These are phyloP conservation scores for Echinops telfairi DNA, from an alignment of 2,113 vertebrate genomes.

Conservation along the genomic window DNA sequence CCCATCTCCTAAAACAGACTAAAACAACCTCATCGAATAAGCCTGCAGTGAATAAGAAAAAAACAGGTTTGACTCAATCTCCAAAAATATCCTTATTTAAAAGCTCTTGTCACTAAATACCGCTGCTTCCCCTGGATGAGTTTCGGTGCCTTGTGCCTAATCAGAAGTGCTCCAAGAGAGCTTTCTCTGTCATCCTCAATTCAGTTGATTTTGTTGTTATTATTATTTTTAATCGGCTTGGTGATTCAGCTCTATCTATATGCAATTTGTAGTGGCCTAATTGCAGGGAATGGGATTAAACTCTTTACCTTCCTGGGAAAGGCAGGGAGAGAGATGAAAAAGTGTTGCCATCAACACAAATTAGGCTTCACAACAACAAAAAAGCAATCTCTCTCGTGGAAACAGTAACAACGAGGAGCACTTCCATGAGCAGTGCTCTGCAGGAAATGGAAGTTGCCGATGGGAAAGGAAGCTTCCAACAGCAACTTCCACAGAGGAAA, in stretches of 20 bases:
- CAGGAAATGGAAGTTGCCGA: neutral
- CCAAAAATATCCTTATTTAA: constrained; percentile 50
- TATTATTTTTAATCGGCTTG: constrained; percentile 54
- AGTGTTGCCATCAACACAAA: constrained; percentile 63
- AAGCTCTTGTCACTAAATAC: neutral
- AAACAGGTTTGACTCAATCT: neutral
- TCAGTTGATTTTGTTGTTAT: neutral
- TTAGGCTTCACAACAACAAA: neutral
- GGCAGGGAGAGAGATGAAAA: neutral
- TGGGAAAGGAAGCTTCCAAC: neutral
- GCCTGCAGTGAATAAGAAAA: constrained; percentile 8
- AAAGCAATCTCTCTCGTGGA: neutral
- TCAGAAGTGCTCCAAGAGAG: too few relatives aligned
- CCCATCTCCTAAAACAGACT: neutral
- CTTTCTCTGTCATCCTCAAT: constrained; percentile 53
- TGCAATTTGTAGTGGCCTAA: constrained; percentile 74
- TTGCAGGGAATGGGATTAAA: constrained; percentile 61
- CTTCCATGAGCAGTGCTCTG: neutral
- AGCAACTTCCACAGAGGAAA: neutral
- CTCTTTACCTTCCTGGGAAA: constrained; percentile 67
- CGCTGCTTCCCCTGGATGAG: constrained; percentile 47
- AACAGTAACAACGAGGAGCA: neutral
- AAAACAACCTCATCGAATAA: neutral
- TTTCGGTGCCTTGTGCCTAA: neutral
- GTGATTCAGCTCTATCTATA: constrained; percentile 74